Evolutionary conservation across 1,140 invertebrate genomes (phyloP), one percentile per base, ranked within the genome.

Genomic region (Euglossa dilemma): DNA sequence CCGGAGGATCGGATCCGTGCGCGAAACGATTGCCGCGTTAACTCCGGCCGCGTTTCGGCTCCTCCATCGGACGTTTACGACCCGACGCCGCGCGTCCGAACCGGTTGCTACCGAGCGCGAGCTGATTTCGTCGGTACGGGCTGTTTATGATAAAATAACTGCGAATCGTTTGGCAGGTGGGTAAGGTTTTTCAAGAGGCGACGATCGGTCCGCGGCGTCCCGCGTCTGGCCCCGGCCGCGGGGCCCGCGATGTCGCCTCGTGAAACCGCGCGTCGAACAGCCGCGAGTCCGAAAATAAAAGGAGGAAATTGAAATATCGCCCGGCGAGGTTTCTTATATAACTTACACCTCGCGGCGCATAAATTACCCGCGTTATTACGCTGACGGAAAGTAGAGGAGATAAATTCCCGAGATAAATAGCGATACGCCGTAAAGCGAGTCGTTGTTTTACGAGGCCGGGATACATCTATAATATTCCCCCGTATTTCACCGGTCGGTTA

Each of bases 81-180:
- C 43, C 36, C 36, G 64, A 67, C 8, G 28, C 28, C 28, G 61
- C 23, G 64, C 45, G 23, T 25, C 18, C 63, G 76, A 86, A 86
- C 86, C 86, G 80, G 86, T 87, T 87, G 85, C 80, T 84, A 84
- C 75, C 59, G 85, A 71, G 64, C 71, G 85, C 85, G 57, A 45
- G 64, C 25, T 70, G 70, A 86, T 80, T 86, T 86, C 69, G 57
- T 86, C 80, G 47, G 9, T 9, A n/a, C 52, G 63, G 20, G 14
- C 14, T 70, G 66, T 80, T 86, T 84, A 84, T 56, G 80, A 72
- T 80, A 78, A 87, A 87, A 87, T 84, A 86, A 83, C 56, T 18
- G 80, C 80, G 85, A 71, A 74, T 80, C 71, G 73, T 76, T 86
- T 84, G 45, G 71, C 84, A 75, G 59, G 66, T 79, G 64, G 64